A percentile compares a stretch with the other conserved stretches of the same genome.
phyloP scores from a whole-genome alignment of 1,140 invertebrate species.

The Heliconius nattereri region DNA sequence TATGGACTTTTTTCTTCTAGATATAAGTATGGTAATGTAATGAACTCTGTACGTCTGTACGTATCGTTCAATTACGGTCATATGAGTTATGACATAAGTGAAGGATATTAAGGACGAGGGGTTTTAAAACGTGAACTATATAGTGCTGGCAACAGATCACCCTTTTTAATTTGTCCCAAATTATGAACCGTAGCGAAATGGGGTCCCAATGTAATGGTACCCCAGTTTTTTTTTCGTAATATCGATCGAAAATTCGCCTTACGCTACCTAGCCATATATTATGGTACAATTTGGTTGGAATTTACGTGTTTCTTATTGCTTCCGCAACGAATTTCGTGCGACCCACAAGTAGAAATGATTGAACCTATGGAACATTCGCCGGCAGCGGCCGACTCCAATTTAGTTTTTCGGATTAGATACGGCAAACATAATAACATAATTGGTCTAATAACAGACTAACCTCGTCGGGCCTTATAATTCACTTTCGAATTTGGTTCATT shows the following conservation, averaged over 20 bases:
- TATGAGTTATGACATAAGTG: conserved; percentile 80
- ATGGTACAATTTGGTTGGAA: conserved; percentile 71
- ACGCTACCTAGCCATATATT: conserved; percentile 53
- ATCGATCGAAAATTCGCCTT: conserved; percentile 54
- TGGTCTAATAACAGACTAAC: conserved; percentile 78
- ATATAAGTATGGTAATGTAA: conserved; percentile 66
- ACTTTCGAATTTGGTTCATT: conserved; percentile 81
- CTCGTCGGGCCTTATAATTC: conserved; percentile 79
- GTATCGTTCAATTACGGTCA: conserved; percentile 76
- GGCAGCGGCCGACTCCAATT: conserved; percentile 79
- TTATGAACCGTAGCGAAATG: conserved; percentile 69
- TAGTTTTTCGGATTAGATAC: conserved; percentile 81
- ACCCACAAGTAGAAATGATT: conserved; percentile 78
- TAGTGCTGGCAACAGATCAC: conserved; percentile 65
- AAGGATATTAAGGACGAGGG: conserved; percentile 78
- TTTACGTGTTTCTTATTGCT: conserved; percentile 81
- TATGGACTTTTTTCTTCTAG: conserved; percentile 58
- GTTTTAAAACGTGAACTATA: conserved; percentile 77
- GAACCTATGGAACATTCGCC: conserved; percentile 77
- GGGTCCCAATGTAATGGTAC: conserved; percentile 54
- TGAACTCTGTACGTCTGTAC: conserved; percentile 36
- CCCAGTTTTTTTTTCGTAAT: conserved; percentile 48
- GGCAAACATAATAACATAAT: conserved; percentile 81
- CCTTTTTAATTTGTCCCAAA: conserved; percentile 79
- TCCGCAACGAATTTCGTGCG: conserved; percentile 81